These are phyloP conservation scores for Remorina albescens DNA, from an alignment of 2,797 vertebrate species.

Conservation along the genomic window DNA sequence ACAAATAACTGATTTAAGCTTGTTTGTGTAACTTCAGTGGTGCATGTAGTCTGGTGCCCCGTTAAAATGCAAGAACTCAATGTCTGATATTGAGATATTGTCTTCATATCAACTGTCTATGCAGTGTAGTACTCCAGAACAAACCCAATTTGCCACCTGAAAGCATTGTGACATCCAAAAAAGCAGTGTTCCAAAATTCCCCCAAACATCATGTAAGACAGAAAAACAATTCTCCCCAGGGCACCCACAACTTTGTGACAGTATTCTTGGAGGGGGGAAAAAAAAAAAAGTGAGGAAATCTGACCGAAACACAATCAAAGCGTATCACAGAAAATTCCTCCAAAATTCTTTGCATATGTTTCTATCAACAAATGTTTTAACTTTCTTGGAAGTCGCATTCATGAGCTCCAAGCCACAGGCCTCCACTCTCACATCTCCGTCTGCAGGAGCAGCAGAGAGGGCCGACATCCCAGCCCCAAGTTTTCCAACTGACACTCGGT, in stretches of 20 bases:
- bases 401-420: conserved; percentile 12
- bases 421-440: conserved; percentile 14
- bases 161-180: conserved; percentile 33
- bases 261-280: too few species aligned
- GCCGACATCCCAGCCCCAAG: conserved; percentile 31
- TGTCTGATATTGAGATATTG: not conserved
- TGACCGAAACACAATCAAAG: conserved; percentile 21
- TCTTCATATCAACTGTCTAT: conserved; percentile 7
- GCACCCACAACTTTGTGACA: conserved; percentile 22
- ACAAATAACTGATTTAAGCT: too few species aligned
- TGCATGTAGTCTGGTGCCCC: not conserved
- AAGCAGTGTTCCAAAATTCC: conserved; percentile 5
- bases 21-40: not conserved
- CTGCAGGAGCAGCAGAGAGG: conserved; percentile 39
- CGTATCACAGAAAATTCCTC: not conserved
- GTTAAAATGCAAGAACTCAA: not conserved
- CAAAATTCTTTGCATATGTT: conserved; percentile 32
- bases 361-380: conserved; percentile 34
- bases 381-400: conserved; percentile 12
- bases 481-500: conserved; percentile 36
- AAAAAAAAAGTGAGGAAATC: conserved; percentile 38
- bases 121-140: conserved; percentile 14
- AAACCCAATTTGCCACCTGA: conserved; percentile 41
- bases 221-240: conserved; percentile 7
- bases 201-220: conserved; percentile 17